These are phyloP conservation scores for Chloroceryle inda DNA, from an alignment of 2,797 vertebrate species.

Conservation along the genomic window DNA sequence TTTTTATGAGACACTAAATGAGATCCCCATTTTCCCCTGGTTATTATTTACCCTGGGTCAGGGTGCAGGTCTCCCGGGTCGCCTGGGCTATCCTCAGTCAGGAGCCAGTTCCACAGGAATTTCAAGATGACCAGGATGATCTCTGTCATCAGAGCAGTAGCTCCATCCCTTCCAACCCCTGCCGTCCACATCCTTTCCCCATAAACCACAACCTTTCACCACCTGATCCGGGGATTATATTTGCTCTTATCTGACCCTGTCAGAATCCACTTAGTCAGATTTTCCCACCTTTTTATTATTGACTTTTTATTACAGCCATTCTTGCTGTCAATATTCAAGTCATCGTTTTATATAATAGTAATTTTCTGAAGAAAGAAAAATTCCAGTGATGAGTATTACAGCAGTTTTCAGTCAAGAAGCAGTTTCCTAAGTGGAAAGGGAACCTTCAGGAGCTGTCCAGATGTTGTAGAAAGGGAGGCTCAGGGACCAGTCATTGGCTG, in stretches of 20 bases:
- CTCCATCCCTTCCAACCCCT: background rate
- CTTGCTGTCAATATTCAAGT: background rate
- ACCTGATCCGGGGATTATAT: too few relatives aligned
- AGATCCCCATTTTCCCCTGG: background rate
- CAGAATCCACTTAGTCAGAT: background rate
- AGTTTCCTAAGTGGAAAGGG: background rate
- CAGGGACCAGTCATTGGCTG: background rate
- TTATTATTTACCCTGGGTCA: background rate
- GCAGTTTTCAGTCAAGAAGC: background rate
- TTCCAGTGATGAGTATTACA: background rate
- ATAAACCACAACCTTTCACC: background rate
- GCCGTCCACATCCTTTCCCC: background rate
- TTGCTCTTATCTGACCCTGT: background rate
- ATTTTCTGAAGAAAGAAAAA: background rate
- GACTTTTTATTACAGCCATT: background rate
- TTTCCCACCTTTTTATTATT: background rate
- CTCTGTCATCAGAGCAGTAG: background rate
- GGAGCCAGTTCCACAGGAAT: background rate
- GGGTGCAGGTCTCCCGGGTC: background rate
- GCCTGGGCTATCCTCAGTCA: background rate
- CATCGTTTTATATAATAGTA: background rate
- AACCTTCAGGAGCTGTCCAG: background rate
- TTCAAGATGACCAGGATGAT: background rate
- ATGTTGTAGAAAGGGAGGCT: background rate
- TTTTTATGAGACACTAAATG: background rate